phyloP scores from a whole-genome alignment of 2,888 invertebrate species.

The Horisme vitalbata region DNA sequence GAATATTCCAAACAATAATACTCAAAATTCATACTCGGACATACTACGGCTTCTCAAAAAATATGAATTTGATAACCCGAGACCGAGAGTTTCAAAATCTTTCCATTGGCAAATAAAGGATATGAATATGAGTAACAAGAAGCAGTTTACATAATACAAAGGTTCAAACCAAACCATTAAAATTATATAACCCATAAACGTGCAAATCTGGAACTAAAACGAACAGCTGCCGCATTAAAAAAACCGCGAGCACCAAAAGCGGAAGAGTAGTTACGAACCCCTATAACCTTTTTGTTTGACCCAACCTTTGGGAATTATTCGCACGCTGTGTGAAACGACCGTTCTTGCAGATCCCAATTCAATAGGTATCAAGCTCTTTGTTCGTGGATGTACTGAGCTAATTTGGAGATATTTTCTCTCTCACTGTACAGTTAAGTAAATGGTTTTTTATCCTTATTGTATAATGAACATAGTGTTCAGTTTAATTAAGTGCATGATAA shows the following conservation, averaged over 20 bases:
- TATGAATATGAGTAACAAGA: background rate
- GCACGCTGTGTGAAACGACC: slow-evolving; percentile 29
- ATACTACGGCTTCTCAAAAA: too few species aligned
- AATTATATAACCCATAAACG: slow-evolving; percentile 21
- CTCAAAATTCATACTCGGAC: too few species aligned
- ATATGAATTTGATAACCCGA: background rate
- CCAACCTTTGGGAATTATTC: slow-evolving; percentile 32
- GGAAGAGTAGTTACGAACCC: slow-evolving; percentile 34
- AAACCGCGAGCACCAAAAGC: slow-evolving; percentile 28
- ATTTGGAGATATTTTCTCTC: slow-evolving; percentile 7
- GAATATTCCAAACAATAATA: too few species aligned
- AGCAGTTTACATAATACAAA: background rate
- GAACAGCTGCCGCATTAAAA: slow-evolving; percentile 34
- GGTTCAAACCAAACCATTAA: slow-evolving; percentile 13
- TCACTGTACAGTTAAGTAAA: background rate
- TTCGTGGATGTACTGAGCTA: slow-evolving; percentile 9
- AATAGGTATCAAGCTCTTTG: slow-evolving; percentile 12
- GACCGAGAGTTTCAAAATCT: too few species aligned
- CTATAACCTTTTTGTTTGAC: slow-evolving; percentile 39
- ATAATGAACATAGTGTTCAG: too few species aligned
- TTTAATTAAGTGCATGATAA: too few species aligned
- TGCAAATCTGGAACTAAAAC: slow-evolving; percentile 25
- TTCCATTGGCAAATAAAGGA: too few species aligned
- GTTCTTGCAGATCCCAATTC: slow-evolving; percentile 20
- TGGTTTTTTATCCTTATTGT: too few species aligned